A percentile compares a stretch with the other conserved stretches of the same genome.
Conservation (phyloP, 92 coral and sea anemone species). For the Phymanthus crucifer region DNA sequence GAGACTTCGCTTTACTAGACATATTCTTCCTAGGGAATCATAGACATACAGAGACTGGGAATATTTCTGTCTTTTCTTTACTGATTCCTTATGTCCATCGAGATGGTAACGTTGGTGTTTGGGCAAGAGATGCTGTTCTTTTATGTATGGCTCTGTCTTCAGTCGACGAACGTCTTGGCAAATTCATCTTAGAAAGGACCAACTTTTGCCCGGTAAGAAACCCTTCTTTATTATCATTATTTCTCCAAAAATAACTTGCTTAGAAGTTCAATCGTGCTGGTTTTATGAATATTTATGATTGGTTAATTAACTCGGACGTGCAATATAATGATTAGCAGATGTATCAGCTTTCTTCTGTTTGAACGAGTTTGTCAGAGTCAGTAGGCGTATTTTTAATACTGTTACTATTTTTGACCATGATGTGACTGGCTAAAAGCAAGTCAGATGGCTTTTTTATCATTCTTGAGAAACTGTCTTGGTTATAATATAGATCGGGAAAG, state of each 20-base stretch:
- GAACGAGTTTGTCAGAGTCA: neutral
- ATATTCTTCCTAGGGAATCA: conserved; percentile 87
- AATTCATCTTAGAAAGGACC: conserved; percentile 87
- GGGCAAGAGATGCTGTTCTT: conserved; percentile 94
- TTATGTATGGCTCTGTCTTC: conserved; percentile 95
- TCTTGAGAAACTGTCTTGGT: neutral
- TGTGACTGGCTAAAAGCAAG: neutral
- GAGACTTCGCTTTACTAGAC: conserved; percentile 85
- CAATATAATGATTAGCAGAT: neutral
- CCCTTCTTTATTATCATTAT: neutral
- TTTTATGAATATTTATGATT: neutral
- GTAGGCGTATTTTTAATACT: neutral
- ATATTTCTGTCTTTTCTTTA: conserved; percentile 88
- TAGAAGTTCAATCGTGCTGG: neutral
- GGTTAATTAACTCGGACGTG: neutral
- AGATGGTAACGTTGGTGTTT: conserved; percentile 85
- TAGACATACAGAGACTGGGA: conserved; percentile 64
- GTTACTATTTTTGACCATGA: neutral
- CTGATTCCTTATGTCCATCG: conserved; percentile 90
- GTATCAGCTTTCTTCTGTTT: neutral
- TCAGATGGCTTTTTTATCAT: neutral
- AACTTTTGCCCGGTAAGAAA: conserved; percentile 95
- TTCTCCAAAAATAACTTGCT: neutral
- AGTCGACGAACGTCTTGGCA: conserved; percentile 81
- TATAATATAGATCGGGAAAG: no score